Evolutionary conservation across 2,888 invertebrate genomes (phyloP), one percentile per base, ranked within the genome.

Genomic region (Epinotia demarniana): DNA sequence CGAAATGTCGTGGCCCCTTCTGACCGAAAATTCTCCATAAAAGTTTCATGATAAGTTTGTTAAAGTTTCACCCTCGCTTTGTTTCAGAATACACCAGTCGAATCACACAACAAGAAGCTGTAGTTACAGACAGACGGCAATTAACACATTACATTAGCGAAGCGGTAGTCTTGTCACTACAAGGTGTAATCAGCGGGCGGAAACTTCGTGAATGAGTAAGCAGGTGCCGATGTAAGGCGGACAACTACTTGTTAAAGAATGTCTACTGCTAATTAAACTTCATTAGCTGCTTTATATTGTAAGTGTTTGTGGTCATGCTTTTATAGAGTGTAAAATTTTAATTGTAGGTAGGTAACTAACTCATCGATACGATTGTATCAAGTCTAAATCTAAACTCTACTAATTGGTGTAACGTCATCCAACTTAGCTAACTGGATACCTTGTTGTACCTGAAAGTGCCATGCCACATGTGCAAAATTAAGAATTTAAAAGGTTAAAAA

Each of bases 111-210:
- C 71, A 64, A 77, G 68, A 74, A 75, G 80, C 79, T 70, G 81
- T 82, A 86, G 81, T 87, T 86, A 86, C 80, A 81, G 78, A 78
- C 84, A 85, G 81, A 81, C 78, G 78, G 82, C 85, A 88, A 91
- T 91, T 92, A 91, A 81, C 83, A 82, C 82, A 85, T 87, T 86
- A 87, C 60, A 69, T 69, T 69, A 60, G 79, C 79, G 79, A 78
- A 76, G 72, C 78, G 72, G 80, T 77, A 79, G 79, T 85, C 83
- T 82, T 80, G 83, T 83, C 83, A 82, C 81, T 81, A 84, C 86
- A 86, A 88, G 83, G 86, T 83, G 85, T 87, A 90, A 91, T 91
- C 86, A 90, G 84, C 81, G 84, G 84, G 83, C 81, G 86, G 86
- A 84, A 88, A 87, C 85, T 87, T 87, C 84, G 81, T 82, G 85